A percentile compares a stretch with the other conserved stretches of the same genome.
Evolutionary conservation across 2,888 invertebrate species (phyloP).

Genomic region (Bombylius discolor): DNA sequence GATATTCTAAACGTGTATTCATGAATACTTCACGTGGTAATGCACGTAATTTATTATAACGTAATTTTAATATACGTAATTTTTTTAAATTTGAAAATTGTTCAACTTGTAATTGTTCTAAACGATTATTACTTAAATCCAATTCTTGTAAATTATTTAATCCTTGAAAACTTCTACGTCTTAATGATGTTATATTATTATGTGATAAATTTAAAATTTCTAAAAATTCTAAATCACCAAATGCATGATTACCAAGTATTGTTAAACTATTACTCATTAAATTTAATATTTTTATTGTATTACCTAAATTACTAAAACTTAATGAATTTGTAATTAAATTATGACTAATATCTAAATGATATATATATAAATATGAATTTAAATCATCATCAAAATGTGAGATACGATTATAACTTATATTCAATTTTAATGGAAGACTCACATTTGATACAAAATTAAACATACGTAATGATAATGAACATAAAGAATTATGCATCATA

Average conservation of each 20-base stretch:
- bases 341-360: conserved; percentile 56
- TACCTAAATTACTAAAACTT: conserved; percentile 49
- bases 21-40: conserved; percentile 66
- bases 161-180: conserved; percentile 64
- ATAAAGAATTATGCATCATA: conserved; percentile 64
- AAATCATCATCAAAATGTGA: conserved; percentile 30
- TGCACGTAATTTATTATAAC: conserved; percentile 57
- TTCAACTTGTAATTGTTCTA: conserved; percentile 63
- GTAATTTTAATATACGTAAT: conserved; percentile 58
- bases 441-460: conserved; percentile 56
- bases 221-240: conserved; percentile 54
- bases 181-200: conserved; percentile 58
- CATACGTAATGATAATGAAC: conserved; percentile 50
- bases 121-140: conserved; percentile 62
- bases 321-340: conserved; percentile 55
- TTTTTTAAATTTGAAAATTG: conserved; percentile 67
- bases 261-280: conserved; percentile 62
- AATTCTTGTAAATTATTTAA: conserved; percentile 61
- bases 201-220: conserved; percentile 61
- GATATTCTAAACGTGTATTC: conserved; percentile 63
- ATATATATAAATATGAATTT: conserved; percentile 43
- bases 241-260: conserved; percentile 57
- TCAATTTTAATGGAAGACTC: conserved; percentile 55
- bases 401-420: conserved; percentile 56
- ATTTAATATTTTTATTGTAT: conserved; percentile 52